phyloP scores from a whole-genome alignment of 2,113 vertebrate species.

The Peucedramus taeniatus region DNA sequence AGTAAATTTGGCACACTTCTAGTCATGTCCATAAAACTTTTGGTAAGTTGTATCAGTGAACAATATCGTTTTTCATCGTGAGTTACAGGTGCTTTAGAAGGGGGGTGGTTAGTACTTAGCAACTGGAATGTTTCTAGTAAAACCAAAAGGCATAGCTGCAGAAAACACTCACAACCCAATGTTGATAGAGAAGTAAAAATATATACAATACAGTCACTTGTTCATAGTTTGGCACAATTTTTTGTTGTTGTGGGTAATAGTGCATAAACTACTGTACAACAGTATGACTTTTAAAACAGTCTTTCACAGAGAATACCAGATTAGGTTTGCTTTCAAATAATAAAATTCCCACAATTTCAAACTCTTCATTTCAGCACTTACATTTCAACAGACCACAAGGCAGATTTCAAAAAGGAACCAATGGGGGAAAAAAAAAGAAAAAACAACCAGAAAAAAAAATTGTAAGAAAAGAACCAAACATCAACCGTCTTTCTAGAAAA shows the following conservation, averaged over 20 bases:
- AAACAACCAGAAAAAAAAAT: neutral
- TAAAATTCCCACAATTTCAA: slow-evolving; percentile 73
- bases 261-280: slow-evolving; percentile 96
- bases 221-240: slow-evolving; percentile 95
- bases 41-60: slow-evolving; percentile 85
- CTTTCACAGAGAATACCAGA: slow-evolving; percentile 76
- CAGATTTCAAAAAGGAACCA: slow-evolving; percentile 76
- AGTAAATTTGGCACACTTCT: slow-evolving; percentile 93
- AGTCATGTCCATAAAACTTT: slow-evolving; percentile 87
- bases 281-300: slow-evolving; percentile 81
- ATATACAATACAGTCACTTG: slow-evolving; percentile 94
- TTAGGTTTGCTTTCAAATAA: slow-evolving; percentile 75
- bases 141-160: slow-evolving; percentile 82
- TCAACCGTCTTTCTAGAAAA: slow-evolving; percentile 86
- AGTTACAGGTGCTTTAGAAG: slow-evolving; percentile 92
- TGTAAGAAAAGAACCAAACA: slow-evolving; percentile 66
- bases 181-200: slow-evolving; percentile 82
- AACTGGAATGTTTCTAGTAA: slow-evolving; percentile 87
- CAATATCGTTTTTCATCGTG: slow-evolving; percentile 79
- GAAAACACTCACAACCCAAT: slow-evolving; percentile 88
- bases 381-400: slow-evolving; percentile 84
- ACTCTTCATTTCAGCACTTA: slow-evolving; percentile 84
- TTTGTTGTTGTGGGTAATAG: slow-evolving; percentile 86
- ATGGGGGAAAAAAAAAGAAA: neutral
- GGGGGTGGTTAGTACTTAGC: slow-evolving; percentile 82